Percentiles rank a stretch among this genome's conserved stretches.
phyloP scores from a whole-genome alignment of 1,140 invertebrate genomes.

The Aphis gossypii region DNA sequence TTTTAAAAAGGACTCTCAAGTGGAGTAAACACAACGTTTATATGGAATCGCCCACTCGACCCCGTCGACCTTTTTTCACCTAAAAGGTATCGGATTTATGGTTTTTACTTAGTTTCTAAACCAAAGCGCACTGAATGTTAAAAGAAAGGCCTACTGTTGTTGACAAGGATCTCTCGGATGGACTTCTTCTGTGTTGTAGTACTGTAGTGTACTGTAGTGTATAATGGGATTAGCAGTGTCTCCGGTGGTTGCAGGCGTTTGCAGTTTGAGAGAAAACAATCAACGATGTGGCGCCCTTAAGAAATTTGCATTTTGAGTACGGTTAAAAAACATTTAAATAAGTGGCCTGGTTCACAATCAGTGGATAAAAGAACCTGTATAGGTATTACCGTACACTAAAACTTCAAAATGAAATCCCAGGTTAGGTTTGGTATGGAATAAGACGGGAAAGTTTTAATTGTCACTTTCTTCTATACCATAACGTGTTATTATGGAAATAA shows the following conservation, averaged over 20 bases:
- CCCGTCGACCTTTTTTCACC: slow-evolving; percentile 27
- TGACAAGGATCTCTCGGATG: background rate
- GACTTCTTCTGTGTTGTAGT: background rate
- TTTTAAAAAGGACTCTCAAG: slow-evolving; percentile 28
- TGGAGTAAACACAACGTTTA: slow-evolving; percentile 33
- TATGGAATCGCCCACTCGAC: slow-evolving; percentile 39
- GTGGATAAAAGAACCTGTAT: background rate
- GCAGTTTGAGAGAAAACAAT: slow-evolving; percentile 43
- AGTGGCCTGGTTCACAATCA: slow-evolving; percentile 31
- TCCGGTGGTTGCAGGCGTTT: background rate
- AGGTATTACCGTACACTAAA: background rate
- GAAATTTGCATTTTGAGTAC: slow-evolving; percentile 56
- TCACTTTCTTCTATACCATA: background rate
- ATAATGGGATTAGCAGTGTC: slow-evolving; percentile 35
- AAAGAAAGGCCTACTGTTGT: slow-evolving; percentile 15
- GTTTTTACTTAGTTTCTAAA: slow-evolving; percentile 14
- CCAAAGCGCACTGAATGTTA: slow-evolving; percentile 4
- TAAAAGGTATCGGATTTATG: slow-evolving; percentile 50
- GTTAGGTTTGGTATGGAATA: background rate
- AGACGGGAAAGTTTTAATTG: slow-evolving; percentile 12
- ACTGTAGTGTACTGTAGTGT: background rate
- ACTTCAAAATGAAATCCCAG: slow-evolving; percentile 32
- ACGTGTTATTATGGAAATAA: slow-evolving; percentile 32
- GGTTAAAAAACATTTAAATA: slow-evolving; percentile 54
- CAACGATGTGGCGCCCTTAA: background rate